Evolutionary conservation across 2,797 vertebrate species (phyloP).

Genomic region (Gymnodraco acuticeps): DNA sequence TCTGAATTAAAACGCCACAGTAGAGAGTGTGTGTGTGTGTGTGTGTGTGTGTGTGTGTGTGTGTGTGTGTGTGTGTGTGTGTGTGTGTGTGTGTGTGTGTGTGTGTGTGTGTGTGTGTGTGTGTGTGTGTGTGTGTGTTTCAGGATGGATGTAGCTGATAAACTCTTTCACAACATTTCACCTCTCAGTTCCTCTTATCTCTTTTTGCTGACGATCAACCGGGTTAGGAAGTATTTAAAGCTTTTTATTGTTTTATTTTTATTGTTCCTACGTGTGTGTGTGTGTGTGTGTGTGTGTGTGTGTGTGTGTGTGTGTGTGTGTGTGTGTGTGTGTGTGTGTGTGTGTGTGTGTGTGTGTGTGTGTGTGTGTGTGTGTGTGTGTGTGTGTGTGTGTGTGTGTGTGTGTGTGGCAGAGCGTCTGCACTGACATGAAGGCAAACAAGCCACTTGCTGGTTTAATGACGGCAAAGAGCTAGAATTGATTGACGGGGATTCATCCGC

Average conservation of each 20-base stretch:
- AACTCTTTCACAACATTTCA: conserved; percentile 60
- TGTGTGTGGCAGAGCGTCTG: conserved; percentile 67
- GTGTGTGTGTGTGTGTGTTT: conserved; percentile 2
- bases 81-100: conserved; percentile 5
- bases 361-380: no score
- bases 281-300: conserved; percentile 43
- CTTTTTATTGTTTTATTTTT: not conserved
- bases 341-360: conserved; percentile 28
- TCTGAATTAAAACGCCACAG: conserved; percentile 45
- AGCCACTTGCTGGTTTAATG: conserved; percentile 80
- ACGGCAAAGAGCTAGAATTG: conserved; percentile 77
- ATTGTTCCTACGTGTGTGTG: conserved; percentile 35
- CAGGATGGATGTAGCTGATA: conserved; percentile 41
- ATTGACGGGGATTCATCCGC: conserved; percentile 72
- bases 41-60: conserved; percentile 17
- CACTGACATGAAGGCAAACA: conserved; percentile 83
- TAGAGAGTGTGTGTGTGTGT: conserved; percentile 33
- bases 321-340: conserved; percentile 43
- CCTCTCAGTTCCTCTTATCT: conserved; percentile 53
- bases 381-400: not conserved
- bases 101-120: not conserved
- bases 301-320: conserved; percentile 47
- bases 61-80: not conserved
- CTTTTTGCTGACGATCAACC: conserved; percentile 57
- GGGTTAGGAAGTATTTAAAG: conserved; percentile 45